Evolutionary conservation across 2,113 vertebrate species (phyloP).

Genomic region (Cisticola juncidis): DNA sequence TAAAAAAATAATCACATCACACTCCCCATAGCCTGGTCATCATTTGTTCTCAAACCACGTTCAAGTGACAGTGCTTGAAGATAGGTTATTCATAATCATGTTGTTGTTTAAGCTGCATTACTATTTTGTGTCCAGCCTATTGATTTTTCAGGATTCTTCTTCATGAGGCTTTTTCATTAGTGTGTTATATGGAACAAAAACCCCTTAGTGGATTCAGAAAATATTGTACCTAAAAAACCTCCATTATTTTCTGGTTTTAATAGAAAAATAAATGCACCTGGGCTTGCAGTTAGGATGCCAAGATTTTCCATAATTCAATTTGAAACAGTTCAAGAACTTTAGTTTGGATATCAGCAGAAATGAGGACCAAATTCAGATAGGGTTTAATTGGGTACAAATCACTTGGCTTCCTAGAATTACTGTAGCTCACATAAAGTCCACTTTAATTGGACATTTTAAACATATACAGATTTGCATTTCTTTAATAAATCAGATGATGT

Average conservation of each 20-base stretch:
- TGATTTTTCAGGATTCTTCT: slow-evolving; percentile 56
- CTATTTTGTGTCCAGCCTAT: slow-evolving; percentile 14
- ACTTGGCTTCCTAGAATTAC: slow-evolving; percentile 1
- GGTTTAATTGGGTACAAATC: background rate
- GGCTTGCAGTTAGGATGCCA: slow-evolving; percentile 2
- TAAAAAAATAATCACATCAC: background rate
- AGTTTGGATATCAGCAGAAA: background rate
- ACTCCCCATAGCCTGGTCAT: background rate
- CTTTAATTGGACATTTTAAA: background rate
- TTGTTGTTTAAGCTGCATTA: slow-evolving; percentile 41
- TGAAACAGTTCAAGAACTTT: slow-evolving; percentile 31
- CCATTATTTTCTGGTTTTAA: slow-evolving; percentile 11
- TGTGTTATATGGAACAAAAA: slow-evolving; percentile 12
- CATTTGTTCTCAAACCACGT: background rate
- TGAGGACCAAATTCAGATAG: slow-evolving; percentile 6
- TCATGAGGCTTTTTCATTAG: slow-evolving; percentile 29
- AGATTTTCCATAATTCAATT: slow-evolving; percentile 32
- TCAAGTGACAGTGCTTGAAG: background rate
- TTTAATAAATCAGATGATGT: background rate
- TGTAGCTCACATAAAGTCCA: background rate
- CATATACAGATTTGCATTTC: background rate
- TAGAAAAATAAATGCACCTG: slow-evolving; percentile 52
- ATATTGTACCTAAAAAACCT: background rate
- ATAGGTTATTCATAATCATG: slow-evolving; percentile 36
- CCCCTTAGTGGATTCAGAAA: background rate